phyloP scores from a whole-genome alignment of 2,888 invertebrate species.

The Tanypteryx hageni region DNA sequence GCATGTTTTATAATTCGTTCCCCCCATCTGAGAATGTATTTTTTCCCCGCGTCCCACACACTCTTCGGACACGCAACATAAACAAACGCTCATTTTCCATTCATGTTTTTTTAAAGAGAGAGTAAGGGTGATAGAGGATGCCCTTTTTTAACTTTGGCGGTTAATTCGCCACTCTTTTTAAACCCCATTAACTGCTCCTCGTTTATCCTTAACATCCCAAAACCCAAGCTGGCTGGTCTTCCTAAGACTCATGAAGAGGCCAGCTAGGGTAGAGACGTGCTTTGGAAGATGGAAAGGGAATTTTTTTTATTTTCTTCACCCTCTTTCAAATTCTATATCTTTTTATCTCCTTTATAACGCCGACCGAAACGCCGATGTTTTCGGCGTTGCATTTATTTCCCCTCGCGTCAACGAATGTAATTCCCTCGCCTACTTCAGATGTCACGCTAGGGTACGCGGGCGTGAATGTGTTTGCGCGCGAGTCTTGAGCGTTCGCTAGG shows the following conservation, averaged over 20 bases:
- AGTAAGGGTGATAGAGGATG: not conserved
- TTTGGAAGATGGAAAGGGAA: not conserved
- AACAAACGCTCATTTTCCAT: constrained; percentile 1
- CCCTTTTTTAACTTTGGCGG: not conserved
- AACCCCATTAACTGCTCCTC: not conserved
- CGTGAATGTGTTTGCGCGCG: too few relatives aligned
- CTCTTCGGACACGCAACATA: not conserved
- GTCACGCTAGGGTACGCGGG: too few relatives aligned
- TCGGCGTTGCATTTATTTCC: too few relatives aligned
- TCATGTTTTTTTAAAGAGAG: not conserved
- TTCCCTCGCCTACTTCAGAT: too few relatives aligned
- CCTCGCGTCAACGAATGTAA: too few relatives aligned
- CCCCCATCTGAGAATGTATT: not conserved
- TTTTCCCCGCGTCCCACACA: not conserved
- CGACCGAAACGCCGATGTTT: too few relatives aligned
- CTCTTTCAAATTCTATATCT: too few relatives aligned
- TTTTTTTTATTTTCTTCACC: too few relatives aligned
- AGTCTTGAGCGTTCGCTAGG: too few relatives aligned
- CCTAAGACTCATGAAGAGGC: not conserved
- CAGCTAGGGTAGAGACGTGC: not conserved
- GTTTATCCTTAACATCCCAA: not conserved
- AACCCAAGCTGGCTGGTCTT: too few relatives aligned
- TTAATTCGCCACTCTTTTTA: not conserved
- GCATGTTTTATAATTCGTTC: constrained; percentile 8
- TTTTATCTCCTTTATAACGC: too few relatives aligned